A percentile compares a stretch with the other conserved stretches of the same genome.
These are phyloP conservation scores for Apis florea DNA, from an alignment of 1,140 invertebrate genomes.

Conservation along the genomic window DNA sequence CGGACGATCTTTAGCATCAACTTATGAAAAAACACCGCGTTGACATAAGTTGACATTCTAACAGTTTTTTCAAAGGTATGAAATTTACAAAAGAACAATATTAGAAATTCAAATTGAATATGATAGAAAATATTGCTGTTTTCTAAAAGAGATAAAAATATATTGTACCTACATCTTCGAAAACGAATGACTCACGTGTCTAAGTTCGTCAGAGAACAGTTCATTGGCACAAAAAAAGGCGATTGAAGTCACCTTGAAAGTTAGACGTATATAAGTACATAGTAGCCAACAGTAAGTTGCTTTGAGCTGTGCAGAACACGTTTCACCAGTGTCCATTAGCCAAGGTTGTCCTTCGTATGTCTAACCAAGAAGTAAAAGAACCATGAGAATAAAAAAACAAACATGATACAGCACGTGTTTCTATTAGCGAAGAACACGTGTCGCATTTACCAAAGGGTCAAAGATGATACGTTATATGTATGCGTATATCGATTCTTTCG, in stretches of 20 bases:
- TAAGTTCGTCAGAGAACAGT: not conserved
- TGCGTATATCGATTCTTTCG: not conserved
- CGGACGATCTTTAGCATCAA: conserved; percentile 1
- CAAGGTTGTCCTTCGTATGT: conserved; percentile 32
- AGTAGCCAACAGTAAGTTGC: not conserved
- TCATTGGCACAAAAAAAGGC: not conserved
- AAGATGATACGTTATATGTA: not conserved
- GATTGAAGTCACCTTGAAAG: conserved; percentile 11
- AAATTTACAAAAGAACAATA: not conserved
- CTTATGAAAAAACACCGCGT: not conserved
- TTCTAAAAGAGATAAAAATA: not conserved
- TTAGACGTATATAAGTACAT: not conserved
- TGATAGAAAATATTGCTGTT: too few relatives aligned
- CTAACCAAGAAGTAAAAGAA: conserved; percentile 14
- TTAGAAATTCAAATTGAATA: too few relatives aligned
- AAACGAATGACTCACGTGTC: not conserved
- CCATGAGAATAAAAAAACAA: not conserved
- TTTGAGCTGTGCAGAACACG: not conserved
- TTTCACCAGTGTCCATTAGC: conserved; percentile 28
- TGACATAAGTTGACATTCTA: not conserved
- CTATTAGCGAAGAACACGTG: conserved; percentile 37
- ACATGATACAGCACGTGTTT: conserved; percentile 19
- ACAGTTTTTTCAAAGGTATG: not conserved
- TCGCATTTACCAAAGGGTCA: conserved; percentile 5
- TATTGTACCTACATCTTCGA: not conserved